Conservation (phyloP, 1,140 invertebrate species). For the Ceratina australensis region DNA sequence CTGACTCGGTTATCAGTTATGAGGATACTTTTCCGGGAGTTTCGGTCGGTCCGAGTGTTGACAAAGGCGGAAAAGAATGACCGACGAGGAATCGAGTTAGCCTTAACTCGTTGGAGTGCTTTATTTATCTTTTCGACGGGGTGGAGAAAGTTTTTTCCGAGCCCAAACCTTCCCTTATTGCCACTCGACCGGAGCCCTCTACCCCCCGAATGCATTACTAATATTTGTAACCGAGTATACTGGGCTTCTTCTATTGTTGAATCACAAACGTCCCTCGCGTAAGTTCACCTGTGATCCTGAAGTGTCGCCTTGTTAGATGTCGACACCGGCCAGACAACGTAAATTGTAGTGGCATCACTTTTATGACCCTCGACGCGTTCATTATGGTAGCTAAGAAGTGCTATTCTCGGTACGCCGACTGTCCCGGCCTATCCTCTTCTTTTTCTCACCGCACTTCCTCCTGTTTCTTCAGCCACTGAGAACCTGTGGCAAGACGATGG, state of each 20-base stretch:
- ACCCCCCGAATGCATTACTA: too few species aligned
- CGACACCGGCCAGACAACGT: slow-evolving; percentile 55
- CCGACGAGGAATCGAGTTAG: slow-evolving; percentile 26
- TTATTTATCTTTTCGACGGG: slow-evolving; percentile 13
- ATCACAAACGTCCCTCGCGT: neutral
- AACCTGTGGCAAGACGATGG: slow-evolving; percentile 3
- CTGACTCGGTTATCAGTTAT: slow-evolving; percentile 31
- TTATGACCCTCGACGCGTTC: slow-evolving; percentile 53
- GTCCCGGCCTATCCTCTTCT: slow-evolving; percentile 16
- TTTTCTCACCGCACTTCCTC: neutral
- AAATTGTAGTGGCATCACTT: slow-evolving; percentile 59
- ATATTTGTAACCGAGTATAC: too few species aligned
- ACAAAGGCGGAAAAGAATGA: neutral
- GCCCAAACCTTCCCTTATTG: too few species aligned
- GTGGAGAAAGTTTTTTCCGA: too few species aligned
- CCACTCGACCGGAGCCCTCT: too few species aligned
- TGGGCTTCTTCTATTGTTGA: neutral
- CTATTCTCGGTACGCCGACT: slow-evolving; percentile 20
- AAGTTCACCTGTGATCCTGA: neutral
- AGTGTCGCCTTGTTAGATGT: slow-evolving; percentile 39
- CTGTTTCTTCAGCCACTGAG: slow-evolving; percentile 20
- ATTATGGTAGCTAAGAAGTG: slow-evolving; percentile 50
- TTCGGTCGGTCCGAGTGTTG: slow-evolving; percentile 19
- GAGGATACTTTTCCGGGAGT: slow-evolving; percentile 16
- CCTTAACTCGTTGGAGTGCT: slow-evolving; percentile 11